A percentile compares a stretch with the other conserved stretches of the same genome.
These are phyloP conservation scores for Alligator mississippiensis DNA, from an alignment of 2,113 vertebrate species.

Conservation along the genomic window DNA sequence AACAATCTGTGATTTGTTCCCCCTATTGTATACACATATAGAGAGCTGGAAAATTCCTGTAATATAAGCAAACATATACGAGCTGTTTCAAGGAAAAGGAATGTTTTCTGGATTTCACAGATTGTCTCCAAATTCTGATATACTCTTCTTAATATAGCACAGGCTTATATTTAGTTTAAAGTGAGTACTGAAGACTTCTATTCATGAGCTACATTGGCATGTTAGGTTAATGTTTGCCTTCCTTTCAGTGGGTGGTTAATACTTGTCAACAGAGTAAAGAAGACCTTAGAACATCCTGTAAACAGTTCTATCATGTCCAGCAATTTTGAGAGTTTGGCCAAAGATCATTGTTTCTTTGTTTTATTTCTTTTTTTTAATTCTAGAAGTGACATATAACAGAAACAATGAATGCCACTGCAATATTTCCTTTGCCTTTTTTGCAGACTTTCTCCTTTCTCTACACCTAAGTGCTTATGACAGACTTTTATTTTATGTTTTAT, in stretches of 20 bases:
- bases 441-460: constrained; percentile 83
- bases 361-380: constrained; percentile 37
- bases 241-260: neutral
- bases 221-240: neutral
- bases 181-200: neutral
- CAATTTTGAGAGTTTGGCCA: constrained; percentile 3
- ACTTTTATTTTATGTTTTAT: constrained; percentile 93
- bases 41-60: constrained; percentile 34
- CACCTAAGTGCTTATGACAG: constrained; percentile 91
- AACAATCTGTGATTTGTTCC: constrained; percentile 20
- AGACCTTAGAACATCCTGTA: neutral
- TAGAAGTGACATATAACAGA: constrained; percentile 59
- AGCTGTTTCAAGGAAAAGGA: constrained; percentile 5
- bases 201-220: neutral
- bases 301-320: neutral
- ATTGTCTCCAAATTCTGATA: constrained; percentile 4
- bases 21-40: neutral
- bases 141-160: neutral
- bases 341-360: constrained; percentile 46
- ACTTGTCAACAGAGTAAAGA: neutral
- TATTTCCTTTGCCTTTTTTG: constrained; percentile 81
- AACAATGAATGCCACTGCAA: constrained; percentile 60
- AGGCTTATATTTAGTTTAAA: neutral
- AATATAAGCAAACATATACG: neutral
- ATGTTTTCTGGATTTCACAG: constrained; percentile 2